Evolutionary conservation across 2,888 invertebrate species (phyloP).

Genomic region (Opisthograptis luteolata): DNA sequence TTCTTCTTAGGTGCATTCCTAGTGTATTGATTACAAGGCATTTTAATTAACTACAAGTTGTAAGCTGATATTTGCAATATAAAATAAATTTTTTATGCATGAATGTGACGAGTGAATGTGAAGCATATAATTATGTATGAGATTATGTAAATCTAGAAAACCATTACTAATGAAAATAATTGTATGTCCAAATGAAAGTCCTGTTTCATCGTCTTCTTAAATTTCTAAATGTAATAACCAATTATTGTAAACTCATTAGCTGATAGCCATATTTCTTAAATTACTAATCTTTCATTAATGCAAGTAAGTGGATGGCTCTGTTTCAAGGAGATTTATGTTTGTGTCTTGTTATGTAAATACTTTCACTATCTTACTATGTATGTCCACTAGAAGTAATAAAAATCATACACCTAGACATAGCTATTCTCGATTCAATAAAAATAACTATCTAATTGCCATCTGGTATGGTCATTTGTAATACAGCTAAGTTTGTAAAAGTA

Average conservation of each 20-base stretch:
- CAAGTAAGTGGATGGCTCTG: constrained; percentile 11
- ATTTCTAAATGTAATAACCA: no score
- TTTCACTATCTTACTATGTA: constrained; percentile 1
- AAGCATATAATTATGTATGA: neutral
- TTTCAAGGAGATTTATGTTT: constrained; percentile 4
- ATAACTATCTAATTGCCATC: neutral
- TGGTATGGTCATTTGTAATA: neutral
- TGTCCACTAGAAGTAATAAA: constrained; percentile 8
- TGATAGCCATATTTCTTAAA: constrained; percentile 9
- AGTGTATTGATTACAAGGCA: constrained; percentile 18
- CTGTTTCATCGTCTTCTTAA: neutral
- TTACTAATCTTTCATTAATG: constrained; percentile 4
- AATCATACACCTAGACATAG: constrained; percentile 1
- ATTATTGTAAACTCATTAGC: neutral
- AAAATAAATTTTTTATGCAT: neutral
- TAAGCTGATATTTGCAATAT: no score
- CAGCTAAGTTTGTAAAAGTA: constrained; percentile 4
- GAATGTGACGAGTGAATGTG: neutral
- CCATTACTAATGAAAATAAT: neutral
- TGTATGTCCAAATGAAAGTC: no score
- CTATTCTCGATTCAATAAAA: neutral
- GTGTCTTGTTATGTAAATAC: constrained; percentile 23
- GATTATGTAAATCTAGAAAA: constrained; percentile 6
- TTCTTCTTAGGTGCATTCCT: constrained; percentile 22
- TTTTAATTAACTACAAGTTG: no score